Percentiles rank a stretch among this genome's conserved stretches.
Evolutionary conservation across 2,888 invertebrate genomes (phyloP).

Genomic region (Steinernema carpocapsae): DNA sequence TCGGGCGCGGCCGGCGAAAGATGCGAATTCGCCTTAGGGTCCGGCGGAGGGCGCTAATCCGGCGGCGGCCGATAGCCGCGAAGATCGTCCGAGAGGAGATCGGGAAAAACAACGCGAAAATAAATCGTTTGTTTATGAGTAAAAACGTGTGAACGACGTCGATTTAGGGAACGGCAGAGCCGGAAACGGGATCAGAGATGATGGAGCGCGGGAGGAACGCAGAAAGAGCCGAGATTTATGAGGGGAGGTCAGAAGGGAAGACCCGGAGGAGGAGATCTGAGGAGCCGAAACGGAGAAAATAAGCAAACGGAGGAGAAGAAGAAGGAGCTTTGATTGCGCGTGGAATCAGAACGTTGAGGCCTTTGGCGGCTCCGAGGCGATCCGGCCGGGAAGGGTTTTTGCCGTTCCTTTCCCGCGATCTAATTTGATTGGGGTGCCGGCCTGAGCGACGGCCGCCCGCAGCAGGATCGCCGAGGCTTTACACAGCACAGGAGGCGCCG

Average conservation of each 20-base stretch:
- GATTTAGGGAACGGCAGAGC: background rate
- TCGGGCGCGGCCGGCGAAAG: conserved; percentile 14
- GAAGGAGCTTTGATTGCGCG: conserved; percentile 25
- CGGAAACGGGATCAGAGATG: conserved; percentile 28
- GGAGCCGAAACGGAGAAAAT: background rate
- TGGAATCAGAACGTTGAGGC: conserved; percentile 7
- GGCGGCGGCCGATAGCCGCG: conserved; percentile 19
- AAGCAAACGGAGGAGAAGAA: background rate
- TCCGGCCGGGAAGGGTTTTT: background rate
- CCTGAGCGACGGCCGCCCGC: background rate
- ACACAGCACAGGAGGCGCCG: conserved; percentile 8
- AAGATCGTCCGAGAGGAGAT: background rate
- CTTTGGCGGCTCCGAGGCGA: conserved; percentile 4
- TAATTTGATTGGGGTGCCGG: conserved; percentile 31
- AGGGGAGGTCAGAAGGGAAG: background rate
- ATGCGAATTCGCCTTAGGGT: conserved; percentile 18
- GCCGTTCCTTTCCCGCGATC: conserved; percentile 20
- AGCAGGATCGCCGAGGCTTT: background rate
- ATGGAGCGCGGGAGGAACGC: conserved; percentile 5
- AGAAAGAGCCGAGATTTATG: conserved; percentile 14
- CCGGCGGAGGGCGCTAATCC: conserved; percentile 10
- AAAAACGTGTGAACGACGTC: conserved; percentile 7
- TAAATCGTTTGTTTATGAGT: background rate
- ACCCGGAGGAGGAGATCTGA: background rate
- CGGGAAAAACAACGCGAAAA: conserved; percentile 12